A percentile compares a stretch with the other conserved stretches of the same genome.
Conservation (phyloP, 2,797 vertebrate genomes). For the Hemibagrus guttatus region DNA sequence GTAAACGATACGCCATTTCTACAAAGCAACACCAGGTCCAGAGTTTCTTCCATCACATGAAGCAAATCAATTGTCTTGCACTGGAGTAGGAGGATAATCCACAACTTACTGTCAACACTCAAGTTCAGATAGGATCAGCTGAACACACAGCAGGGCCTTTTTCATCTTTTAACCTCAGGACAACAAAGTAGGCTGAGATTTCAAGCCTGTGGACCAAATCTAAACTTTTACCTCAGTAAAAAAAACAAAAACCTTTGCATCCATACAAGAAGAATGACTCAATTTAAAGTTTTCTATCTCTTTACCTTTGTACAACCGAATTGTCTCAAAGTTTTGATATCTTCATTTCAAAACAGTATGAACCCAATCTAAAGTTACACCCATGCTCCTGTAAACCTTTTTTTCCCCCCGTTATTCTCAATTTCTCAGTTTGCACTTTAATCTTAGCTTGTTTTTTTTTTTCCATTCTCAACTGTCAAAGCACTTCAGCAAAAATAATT, state of each 20-base stretch:
- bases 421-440: slow-evolving; percentile 4
- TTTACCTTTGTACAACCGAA: neutral
- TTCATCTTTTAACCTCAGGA: neutral
- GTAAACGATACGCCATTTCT: slow-evolving; percentile 31
- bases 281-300: neutral
- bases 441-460: neutral
- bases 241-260: neutral
- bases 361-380: slow-evolving; percentile 6
- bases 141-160: neutral
- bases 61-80: slow-evolving; percentile 44
- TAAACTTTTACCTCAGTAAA: neutral
- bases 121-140: slow-evolving; percentile 24
- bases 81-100: slow-evolving; percentile 37
- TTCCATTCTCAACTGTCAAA: slow-evolving; percentile 7
- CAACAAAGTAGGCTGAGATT: neutral
- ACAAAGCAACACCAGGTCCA: slow-evolving; percentile 11
- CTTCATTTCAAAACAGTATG: slow-evolving; percentile 15
- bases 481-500: neutral
- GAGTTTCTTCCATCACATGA: slow-evolving; percentile 18
- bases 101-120: slow-evolving; percentile 28
- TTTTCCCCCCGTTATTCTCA: neutral
- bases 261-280: neutral
- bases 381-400: neutral
- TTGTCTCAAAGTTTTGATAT: neutral
- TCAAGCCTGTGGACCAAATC: neutral